Evolutionary conservation across 1,140 invertebrate species (phyloP).

Genomic region (Drosophila parvula): DNA sequence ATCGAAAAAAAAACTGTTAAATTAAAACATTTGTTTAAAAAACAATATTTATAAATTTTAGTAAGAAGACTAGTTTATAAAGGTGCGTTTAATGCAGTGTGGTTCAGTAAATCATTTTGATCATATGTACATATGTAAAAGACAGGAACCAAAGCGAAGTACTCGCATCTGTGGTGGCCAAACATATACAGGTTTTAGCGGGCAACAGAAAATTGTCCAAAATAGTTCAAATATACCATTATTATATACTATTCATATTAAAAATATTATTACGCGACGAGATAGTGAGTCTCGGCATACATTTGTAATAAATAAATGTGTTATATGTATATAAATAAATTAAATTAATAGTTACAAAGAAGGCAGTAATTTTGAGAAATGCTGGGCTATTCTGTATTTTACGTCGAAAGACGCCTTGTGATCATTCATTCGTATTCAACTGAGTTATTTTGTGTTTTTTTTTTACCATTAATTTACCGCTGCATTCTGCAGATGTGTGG

Average conservation of each 20-base stretch:
- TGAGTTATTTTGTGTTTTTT: slow-evolving; percentile 38
- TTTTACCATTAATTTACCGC: slow-evolving; percentile 40
- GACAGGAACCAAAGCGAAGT: background rate
- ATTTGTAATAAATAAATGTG: background rate
- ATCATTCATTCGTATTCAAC: slow-evolving; percentile 10
- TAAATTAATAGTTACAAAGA: too few relatives aligned
- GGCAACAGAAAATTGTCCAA: slow-evolving; percentile 3
- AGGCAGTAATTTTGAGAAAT: background rate
- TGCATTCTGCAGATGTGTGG: slow-evolving; percentile 58
- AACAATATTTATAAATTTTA: slow-evolving; percentile 18
- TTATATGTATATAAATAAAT: background rate
- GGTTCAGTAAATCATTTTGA: background rate
- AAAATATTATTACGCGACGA: too few relatives aligned
- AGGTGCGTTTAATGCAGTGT: slow-evolving; percentile 52
- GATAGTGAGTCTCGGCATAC: background rate
- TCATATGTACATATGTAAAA: slow-evolving; percentile 6
- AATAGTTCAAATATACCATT: background rate
- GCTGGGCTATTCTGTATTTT: too few relatives aligned
- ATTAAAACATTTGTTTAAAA: slow-evolving; percentile 46
- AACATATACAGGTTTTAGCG: slow-evolving; percentile 18
- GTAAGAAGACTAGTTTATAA: slow-evolving; percentile 53
- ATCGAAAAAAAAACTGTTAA: slow-evolving; percentile 58
- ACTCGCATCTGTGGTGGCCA: background rate
- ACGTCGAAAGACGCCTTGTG: background rate
- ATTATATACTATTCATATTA: background rate